Evolutionary conservation across 2,797 vertebrate species (phyloP), one percentile per base, ranked within the genome.

Genomic region (Gila robusta): DNA sequence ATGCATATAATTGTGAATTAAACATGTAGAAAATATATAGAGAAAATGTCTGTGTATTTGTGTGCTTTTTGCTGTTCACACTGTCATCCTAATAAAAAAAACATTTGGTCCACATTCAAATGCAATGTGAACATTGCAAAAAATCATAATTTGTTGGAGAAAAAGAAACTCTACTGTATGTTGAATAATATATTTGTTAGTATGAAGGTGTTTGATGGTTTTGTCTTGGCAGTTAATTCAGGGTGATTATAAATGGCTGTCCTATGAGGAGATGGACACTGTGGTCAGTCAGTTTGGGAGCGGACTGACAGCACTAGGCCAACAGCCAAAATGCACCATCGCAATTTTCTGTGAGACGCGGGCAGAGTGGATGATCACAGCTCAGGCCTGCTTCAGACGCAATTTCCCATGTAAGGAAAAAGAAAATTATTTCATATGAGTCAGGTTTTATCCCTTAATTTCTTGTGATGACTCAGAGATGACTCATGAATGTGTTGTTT

Each of bases 311-410:
- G 96, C 98, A 14, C 89, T 99, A 79, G 98, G 96, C 35, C 95
- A 97, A 56, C 94, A 96, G 88, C 97, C 98, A 2, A 97, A 95
- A 93, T 95, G 90, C 82, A 97, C 95, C 1, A 96, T 99, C 12
- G 98, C 96, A 16, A 96, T 99, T 87, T 99, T 99, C 91, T 99
- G 98, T 83, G 98, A 99, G 94, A 99, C 98, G 11, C 94, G 98
- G 90, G 97, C 97, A 0, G 98, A 99, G 81, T 99, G 98, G 98
- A 98, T 99, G 96, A 96, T 99, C 71, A 92, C 96, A 0, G 98
- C 98, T 39, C 98, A 99, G 90, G 87, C 98, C 26, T 99, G 98
- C 94, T 99, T 99, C 93, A 96, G 97, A 89, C 94, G 91, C 91
- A 99, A 98, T 91, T 99, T 99, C 79, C 98, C 98, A 87, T 92